A percentile compares a stretch with the other conserved stretches of the same genome.
These are phyloP conservation scores for Galaxias olidus DNA, from an alignment of 2,797 vertebrate genomes.

Conservation along the genomic window DNA sequence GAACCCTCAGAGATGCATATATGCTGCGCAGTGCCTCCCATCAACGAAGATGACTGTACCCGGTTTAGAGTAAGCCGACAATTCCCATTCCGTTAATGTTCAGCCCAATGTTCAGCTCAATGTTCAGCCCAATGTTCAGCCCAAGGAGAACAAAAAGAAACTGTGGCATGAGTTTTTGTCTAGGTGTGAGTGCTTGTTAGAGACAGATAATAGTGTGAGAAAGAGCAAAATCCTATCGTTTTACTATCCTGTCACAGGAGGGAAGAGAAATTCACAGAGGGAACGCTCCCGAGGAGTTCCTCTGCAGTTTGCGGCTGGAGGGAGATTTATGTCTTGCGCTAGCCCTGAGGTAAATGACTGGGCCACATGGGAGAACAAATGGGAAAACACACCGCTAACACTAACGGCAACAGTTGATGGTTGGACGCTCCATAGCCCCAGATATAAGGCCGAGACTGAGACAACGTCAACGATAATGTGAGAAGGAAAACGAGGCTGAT, in stretches of 20 bases:
- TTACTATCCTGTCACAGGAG: conserved; percentile 14
- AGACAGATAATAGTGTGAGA: background rate
- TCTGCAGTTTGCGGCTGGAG: background rate
- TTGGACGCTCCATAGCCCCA: too few relatives aligned
- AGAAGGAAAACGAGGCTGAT: too few relatives aligned
- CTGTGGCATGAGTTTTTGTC: background rate
- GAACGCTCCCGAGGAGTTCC: background rate
- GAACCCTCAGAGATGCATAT: conserved; percentile 4
- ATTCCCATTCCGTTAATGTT: too few relatives aligned
- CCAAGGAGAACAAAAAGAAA: background rate
- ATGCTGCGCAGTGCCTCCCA: background rate
- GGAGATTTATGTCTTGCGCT: conserved; percentile 14
- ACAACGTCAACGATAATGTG: too few relatives aligned
- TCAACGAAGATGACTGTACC: background rate
- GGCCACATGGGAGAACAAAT: conserved; percentile 7
- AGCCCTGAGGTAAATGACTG: conserved; percentile 20
- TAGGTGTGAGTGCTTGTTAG: background rate
- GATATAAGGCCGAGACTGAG: too few relatives aligned
- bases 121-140: too few relatives aligned
- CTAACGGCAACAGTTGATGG: too few relatives aligned
- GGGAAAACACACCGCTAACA: background rate
- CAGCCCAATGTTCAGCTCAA: too few relatives aligned
- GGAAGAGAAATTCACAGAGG: conserved; percentile 14
- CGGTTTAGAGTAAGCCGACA: too few relatives aligned
- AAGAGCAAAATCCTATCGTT: background rate